Conservation (phyloP, 1,140 invertebrate species). For the Arctopsyche grandis region DNA sequence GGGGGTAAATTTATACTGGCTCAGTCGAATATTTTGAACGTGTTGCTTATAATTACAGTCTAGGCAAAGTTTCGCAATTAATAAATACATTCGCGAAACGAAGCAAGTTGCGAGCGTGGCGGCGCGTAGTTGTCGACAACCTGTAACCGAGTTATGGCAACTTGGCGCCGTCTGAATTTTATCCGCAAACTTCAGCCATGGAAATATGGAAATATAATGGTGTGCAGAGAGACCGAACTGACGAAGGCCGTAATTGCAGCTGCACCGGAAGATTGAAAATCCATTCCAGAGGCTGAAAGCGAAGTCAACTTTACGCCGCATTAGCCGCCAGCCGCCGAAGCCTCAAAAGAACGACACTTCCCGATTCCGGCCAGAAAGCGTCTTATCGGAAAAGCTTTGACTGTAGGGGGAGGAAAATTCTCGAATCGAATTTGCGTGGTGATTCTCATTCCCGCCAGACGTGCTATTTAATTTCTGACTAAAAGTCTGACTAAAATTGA, state of each 20-base stretch:
- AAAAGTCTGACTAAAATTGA: too few species aligned
- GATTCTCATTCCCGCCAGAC: neutral
- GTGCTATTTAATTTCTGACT: neutral
- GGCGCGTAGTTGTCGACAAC: too few species aligned
- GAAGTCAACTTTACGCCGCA: conserved; percentile 37
- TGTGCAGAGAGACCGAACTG: too few species aligned
- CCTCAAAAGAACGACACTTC: neutral
- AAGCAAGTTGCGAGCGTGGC: too few species aligned
- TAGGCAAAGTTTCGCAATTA: too few species aligned
- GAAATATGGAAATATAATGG: conserved; percentile 40
- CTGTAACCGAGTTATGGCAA: too few species aligned
- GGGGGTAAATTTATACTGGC: too few species aligned
- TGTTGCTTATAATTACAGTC: too few species aligned
- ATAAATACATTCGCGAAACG: too few species aligned
- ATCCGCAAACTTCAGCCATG: too few species aligned
- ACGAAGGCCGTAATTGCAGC: neutral
- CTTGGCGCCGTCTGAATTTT: too few species aligned
- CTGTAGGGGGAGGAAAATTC: neutral
- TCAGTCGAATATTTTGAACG: too few species aligned
- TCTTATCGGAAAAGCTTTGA: neutral
- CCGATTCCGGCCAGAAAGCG: neutral
- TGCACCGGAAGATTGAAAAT: conserved; percentile 48
- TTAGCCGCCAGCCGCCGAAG: conserved; percentile 11
- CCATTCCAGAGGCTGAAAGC: conserved; percentile 35
- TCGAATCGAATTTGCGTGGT: neutral